phyloP scores from a whole-genome alignment of 2,797 vertebrate genomes.

The Rhincodon typus region DNA sequence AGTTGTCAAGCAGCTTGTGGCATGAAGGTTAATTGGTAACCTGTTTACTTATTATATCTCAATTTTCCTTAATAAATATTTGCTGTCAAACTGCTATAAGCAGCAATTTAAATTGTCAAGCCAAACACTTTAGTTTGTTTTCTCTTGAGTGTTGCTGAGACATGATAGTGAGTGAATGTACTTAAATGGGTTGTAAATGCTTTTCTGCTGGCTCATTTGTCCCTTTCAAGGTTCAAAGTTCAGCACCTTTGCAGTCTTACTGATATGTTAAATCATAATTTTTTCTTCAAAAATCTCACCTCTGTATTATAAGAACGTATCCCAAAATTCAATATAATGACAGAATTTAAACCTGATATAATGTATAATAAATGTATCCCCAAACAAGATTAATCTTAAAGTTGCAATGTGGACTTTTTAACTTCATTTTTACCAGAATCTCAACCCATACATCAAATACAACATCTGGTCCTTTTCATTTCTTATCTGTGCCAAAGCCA shows the following conservation, averaged over 20 bases:
- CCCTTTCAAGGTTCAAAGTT: not conserved
- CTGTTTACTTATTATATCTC: slow-evolving; percentile 19
- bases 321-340: not conserved
- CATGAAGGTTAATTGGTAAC: slow-evolving; percentile 27
- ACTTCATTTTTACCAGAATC: not conserved
- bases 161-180: not conserved
- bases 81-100: not conserved
- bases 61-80: slow-evolving; percentile 19
- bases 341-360: not conserved
- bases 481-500: not conserved
- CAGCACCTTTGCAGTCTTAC: not conserved
- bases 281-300: not conserved
- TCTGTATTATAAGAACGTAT: not conserved
- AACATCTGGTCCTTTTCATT: not conserved
- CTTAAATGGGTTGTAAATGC: not conserved
- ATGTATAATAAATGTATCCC: not conserved
- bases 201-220: not conserved
- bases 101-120: slow-evolving; percentile 11
- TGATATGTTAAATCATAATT: not conserved
- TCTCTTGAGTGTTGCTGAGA: not conserved
- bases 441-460: not conserved
- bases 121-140: slow-evolving; percentile 2
- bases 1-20: not conserved
- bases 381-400: not conserved
- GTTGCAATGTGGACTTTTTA: not conserved